Evolutionary conservation across 2,113 vertebrate species (phyloP), one percentile per base, ranked within the genome.

Genomic region (Choloepus hoffmanni): DNA sequence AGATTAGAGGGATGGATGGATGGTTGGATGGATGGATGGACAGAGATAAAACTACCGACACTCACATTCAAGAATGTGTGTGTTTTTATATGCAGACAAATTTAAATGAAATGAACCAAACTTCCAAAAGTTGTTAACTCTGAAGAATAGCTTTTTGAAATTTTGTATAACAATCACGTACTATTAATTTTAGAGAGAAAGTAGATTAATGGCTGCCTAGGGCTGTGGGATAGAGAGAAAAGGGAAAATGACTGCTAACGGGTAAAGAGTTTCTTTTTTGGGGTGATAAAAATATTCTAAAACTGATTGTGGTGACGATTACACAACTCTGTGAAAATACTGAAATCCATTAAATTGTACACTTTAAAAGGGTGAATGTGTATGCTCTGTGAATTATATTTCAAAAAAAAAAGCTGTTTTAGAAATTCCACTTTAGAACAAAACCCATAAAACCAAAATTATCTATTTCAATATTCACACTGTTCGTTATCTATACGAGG

Each of bases 91-190:
- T 21, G 3, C 4, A 4, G 33, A 92, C 9, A 55, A 76, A 88
- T 40, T 62, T 48, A 53, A 90, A 93, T 24, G 33, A 90, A 72
- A 89, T 89, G 30, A 87, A 86, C 76, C 72, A 76, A 85, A 84
- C 40, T 58, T n/a, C n/a, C 79, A 72, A 43, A 85, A 95, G 33
- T 62, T 60, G 33, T 92, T 95, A 87, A 82, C 76, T 63, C 43
- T 87, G 45, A 91, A 81, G 79, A 92, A 74, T 28, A 87, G 43
- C 43, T 82, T 55, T 85, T 0, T 73, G 33, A 86, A 86, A 74
- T 19, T 55, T 79, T 73, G 77, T 68, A 77, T 21, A 77, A 84
- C 12, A 65, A 90, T 85, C 62, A 77, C 7, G 2, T 60, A 70
- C 70, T 90, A 85, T 63, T 70, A 45, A 28, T 73, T 73, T 65